phyloP scores from a whole-genome alignment of 2,888 invertebrate species.

The Tetragonula carbonaria region DNA sequence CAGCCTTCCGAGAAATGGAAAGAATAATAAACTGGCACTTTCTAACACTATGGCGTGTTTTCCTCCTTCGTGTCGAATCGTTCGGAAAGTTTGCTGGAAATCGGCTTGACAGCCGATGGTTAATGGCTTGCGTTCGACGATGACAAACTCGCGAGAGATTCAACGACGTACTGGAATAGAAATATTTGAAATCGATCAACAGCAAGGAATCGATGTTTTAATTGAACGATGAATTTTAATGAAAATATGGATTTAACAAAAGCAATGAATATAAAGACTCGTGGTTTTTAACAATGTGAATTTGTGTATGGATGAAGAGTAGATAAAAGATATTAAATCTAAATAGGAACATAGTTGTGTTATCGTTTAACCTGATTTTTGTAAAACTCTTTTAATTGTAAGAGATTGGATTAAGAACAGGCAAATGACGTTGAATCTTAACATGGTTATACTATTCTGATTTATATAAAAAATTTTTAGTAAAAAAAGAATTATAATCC shows the following conservation, averaged over 20 bases:
- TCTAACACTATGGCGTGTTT: slow-evolving; percentile 1
- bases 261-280: too few species aligned
- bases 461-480: neutral
- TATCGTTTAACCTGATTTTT: neutral
- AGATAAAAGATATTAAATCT: rapidly evolving
- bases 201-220: neutral
- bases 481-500: too few species aligned
- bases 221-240: neutral
- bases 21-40: slow-evolving; percentile 27
- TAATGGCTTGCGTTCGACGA: neutral
- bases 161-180: neutral
- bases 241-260: too few species aligned
- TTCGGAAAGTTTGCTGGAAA: neutral
- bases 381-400: too few species aligned
- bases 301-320: neutral
- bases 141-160: neutral
- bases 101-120: neutral
- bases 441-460: neutral
- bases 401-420: neutral
- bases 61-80: neutral
- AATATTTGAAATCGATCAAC: neutral
- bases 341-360: neutral
- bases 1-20: slow-evolving; percentile 24
- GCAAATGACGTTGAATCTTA: neutral
- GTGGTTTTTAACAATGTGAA: neutral